Base-by-base conservation (phyloP, 2,797 vertebrate species). In the Botia kubotai region DNA sequence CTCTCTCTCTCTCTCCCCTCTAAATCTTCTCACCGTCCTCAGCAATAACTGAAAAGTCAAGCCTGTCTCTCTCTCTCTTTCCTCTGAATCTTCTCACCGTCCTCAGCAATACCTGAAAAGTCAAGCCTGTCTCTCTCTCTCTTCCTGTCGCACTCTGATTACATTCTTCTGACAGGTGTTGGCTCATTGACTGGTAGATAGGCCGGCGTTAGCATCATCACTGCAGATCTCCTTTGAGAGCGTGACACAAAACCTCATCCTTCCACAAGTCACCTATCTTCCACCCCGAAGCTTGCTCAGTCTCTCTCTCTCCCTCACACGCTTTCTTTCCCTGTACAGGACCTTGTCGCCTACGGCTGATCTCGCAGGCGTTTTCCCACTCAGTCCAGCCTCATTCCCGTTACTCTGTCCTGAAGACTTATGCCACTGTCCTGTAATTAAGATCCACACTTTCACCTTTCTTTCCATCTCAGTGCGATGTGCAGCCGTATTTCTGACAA, bases 151-250 rank as follows among this genome's bases (percentile, higher is more conserved):
- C 73, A 53, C 53, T 79, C 79, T 82, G 84, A 84, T 83, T 77
- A 63, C 76, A n/a, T 75, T 81, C 71, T 72, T 67, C 82, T 90
- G 88, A 88, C 89, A 90, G 87, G 81, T 85, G 75, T 70, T 68
- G 82, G 74, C 89, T 87, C 87, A 87, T 89, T 90, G 88, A 85
- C 85, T 90, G 89, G 77, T 87, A 88, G 85, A 82, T 83, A 82
- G 83, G 87, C 84, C 85, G 86, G 90, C 91, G 90, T 92, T 83
- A 90, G 87, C 87, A 81, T 87, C 87, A 91, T 90, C 90, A 90
- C 90, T 86, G 91, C 86, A 86, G 90, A 86, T 88, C 87, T 84
- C 78, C 84, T 87, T 89, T 82, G 86, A 81, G 87, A 83, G 80
- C 33, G 29, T 80, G 79, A 80, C 79, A 80, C 71, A 29, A 63